phyloP scores from a whole-genome alignment of 2,888 invertebrate species.

The Ichneumon xanthorius region DNA sequence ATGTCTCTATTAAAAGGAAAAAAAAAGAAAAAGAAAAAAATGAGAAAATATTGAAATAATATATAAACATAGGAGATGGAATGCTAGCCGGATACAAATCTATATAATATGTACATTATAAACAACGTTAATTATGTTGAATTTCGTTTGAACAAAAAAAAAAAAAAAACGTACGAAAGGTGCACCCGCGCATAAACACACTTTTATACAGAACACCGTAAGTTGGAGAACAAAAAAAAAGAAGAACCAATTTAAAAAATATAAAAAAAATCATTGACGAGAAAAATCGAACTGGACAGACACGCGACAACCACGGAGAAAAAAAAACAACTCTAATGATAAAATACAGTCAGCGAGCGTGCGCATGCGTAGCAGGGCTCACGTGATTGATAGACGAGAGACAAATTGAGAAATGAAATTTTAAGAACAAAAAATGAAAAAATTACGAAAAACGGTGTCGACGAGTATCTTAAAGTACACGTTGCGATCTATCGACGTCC shows the following conservation, averaged over 20 bases:
- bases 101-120: constrained; percentile 82
- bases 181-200: constrained; percentile 46
- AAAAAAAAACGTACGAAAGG: constrained; percentile 53
- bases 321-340: neutral
- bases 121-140: constrained; percentile 80
- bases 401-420: constrained; percentile 32
- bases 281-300: constrained; percentile 37
- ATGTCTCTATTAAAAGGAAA: constrained; percentile 72
- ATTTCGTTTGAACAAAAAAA: constrained; percentile 69
- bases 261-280: constrained; percentile 18
- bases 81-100: constrained; percentile 80
- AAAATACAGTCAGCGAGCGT: constrained; percentile 18
- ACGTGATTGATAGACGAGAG: constrained; percentile 21
- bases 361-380: constrained; percentile 34
- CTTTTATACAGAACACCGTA: constrained; percentile 66
- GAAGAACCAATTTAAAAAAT: constrained; percentile 18
- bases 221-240: constrained; percentile 31
- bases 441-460: constrained; percentile 36
- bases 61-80: constrained; percentile 76
- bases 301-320: constrained; percentile 34
- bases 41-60: constrained; percentile 76
- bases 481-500: constrained; percentile 81
- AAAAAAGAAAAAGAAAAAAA: constrained; percentile 49
- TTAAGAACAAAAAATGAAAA: constrained; percentile 24
- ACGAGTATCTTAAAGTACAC: constrained; percentile 65